phyloP scores from a whole-genome alignment of 2,888 invertebrate genomes.

The Chloromyia formosa region DNA sequence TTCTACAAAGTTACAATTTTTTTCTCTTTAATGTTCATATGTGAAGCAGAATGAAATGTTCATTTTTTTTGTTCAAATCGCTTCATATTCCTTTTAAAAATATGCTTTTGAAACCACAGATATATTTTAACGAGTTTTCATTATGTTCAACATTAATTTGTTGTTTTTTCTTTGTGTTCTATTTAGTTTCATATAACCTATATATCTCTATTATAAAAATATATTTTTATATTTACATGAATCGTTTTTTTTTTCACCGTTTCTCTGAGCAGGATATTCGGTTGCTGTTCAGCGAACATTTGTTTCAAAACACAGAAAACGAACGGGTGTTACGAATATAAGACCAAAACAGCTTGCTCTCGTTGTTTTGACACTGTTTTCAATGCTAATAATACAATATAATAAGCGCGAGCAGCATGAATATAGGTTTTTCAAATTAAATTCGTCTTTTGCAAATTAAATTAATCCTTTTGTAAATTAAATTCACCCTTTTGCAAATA shows the following conservation, averaged over 20 bases:
- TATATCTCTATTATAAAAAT: constrained; percentile 48
- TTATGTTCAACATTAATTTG: constrained; percentile 46
- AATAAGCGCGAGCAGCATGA: too few species aligned
- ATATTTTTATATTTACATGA: constrained; percentile 45
- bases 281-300: too few species aligned
- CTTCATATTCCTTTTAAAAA: constrained; percentile 31
- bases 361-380: too few species aligned
- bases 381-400: too few species aligned
- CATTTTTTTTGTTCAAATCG: constrained; percentile 13
- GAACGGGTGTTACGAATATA: too few species aligned
- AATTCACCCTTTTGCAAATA: too few species aligned
- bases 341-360: too few species aligned
- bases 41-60: too few species aligned
- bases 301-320: too few species aligned
- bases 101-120: constrained; percentile 53
- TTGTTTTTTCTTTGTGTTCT: constrained; percentile 46
- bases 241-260: background rate
- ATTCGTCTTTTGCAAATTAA: too few species aligned
- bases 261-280: constrained; percentile 18
- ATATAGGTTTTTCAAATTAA: too few species aligned
- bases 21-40: background rate
- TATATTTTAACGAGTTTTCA: constrained; percentile 54
- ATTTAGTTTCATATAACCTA: constrained; percentile 45
- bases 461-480: too few species aligned
- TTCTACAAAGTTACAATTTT: constrained; percentile 1